Percentiles rank a stretch among this genome's conserved stretches.
These are phyloP conservation scores for Trichogramma evanescens DNA, from an alignment of 2,888 invertebrate species.

Conservation along the genomic window DNA sequence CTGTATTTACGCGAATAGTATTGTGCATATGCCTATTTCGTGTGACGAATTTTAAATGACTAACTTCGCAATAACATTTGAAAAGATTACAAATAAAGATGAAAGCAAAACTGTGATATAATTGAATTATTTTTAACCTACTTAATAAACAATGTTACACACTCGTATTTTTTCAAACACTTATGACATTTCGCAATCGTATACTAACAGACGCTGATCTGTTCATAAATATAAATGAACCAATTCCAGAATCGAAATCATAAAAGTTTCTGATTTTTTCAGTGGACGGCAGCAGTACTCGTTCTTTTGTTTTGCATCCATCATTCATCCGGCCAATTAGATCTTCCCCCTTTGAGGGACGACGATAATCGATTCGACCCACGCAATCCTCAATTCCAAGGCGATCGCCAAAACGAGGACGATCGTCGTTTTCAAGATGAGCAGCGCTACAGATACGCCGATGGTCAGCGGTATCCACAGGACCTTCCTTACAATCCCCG, in stretches of 20 bases:
- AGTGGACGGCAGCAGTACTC: constrained; percentile 26
- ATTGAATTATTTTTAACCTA: too few species aligned
- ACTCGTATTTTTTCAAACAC: too few species aligned
- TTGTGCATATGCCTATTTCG: too few species aligned
- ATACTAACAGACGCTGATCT: too few species aligned
- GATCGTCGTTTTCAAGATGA: background rate
- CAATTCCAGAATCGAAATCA: background rate
- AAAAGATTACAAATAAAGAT: too few species aligned
- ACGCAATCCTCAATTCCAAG: background rate
- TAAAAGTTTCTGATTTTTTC: constrained; percentile 10
- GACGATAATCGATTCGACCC: constrained; percentile 16
- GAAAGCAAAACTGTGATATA: too few species aligned
- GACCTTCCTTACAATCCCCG: constrained; percentile 1
- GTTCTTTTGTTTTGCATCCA: background rate
- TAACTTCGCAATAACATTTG: too few species aligned
- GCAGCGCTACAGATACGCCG: background rate
- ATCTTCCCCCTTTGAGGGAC: constrained; percentile 36
- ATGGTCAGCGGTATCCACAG: background rate
- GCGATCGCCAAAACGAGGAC: background rate
- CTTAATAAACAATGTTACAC: too few species aligned
- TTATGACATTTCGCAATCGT: too few species aligned
- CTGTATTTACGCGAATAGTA: too few species aligned
- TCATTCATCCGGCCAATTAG: constrained; percentile 32
- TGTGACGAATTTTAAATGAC: too few species aligned
- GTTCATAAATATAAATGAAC: too few species aligned